A percentile compares a stretch with the other conserved stretches of the same genome.
Evolutionary conservation across 2,113 vertebrate species (phyloP).

Genomic region (Halichoerus grypus): DNA sequence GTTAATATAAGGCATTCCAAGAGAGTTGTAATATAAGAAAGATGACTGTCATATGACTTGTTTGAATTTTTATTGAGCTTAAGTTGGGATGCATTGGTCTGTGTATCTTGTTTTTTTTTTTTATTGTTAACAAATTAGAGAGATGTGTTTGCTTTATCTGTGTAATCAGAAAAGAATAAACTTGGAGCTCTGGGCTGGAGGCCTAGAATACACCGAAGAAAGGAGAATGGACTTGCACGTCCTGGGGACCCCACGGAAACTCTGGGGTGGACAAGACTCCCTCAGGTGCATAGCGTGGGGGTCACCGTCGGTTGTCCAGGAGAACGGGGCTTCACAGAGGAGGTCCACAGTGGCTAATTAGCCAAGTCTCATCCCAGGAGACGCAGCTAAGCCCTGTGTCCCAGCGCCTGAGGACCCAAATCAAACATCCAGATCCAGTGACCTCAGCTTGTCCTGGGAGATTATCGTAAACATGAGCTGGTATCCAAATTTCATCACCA

Average conservation of each 20-base stretch:
- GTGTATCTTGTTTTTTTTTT: background rate
- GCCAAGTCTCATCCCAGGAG: background rate
- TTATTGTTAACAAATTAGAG: background rate
- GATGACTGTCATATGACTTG: background rate
- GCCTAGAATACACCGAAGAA: background rate
- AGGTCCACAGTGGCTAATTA: background rate
- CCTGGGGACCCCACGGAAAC: background rate
- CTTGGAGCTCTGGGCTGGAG: background rate
- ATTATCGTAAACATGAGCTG: background rate
- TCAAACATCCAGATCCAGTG: background rate
- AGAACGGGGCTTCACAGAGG: background rate
- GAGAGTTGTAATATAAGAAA: background rate
- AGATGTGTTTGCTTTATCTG: background rate
- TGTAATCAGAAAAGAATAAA: background rate
- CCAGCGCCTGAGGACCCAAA: background rate
- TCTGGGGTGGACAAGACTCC: background rate
- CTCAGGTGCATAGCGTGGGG: accelerated
- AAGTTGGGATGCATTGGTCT: background rate
- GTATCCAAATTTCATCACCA: background rate
- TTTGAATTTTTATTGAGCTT: background rate
- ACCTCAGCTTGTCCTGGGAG: background rate
- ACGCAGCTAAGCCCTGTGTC: background rate
- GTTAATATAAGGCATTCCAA: background rate
- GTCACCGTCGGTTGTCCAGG: background rate
- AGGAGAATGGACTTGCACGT: background rate